phyloP scores from a whole-genome alignment of 2,888 invertebrate genomes.

The Nomada ruficornis region DNA sequence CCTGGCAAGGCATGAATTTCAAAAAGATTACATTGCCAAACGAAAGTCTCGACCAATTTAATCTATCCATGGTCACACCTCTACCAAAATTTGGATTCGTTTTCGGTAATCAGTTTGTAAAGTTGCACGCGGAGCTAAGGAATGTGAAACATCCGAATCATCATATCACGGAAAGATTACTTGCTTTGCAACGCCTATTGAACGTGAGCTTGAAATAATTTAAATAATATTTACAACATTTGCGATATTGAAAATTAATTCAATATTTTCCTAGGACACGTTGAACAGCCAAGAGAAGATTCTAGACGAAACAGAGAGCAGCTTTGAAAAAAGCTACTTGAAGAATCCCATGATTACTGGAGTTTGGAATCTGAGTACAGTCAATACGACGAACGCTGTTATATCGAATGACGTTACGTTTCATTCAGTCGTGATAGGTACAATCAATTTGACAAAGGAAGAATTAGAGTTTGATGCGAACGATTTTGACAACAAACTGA shows the following conservation, averaged over 20 bases:
- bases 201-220: conserved; percentile 73
- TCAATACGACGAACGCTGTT: conserved; percentile 53
- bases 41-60: conserved; percentile 60
- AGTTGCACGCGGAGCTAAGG: conserved; percentile 75
- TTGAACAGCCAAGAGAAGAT: conserved; percentile 72
- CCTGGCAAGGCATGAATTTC: conserved; percentile 75
- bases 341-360: conserved; percentile 63
- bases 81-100: conserved; percentile 77
- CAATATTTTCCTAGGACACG: conserved; percentile 60
- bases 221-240: not conserved
- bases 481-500: conserved; percentile 24
- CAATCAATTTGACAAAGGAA: conserved; percentile 29
- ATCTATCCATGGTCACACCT: conserved; percentile 70
- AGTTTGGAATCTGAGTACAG: conserved; percentile 68
- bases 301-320: conserved; percentile 66
- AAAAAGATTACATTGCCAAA: conserved; percentile 62
- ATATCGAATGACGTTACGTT: conserved; percentile 56
- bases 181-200: conserved; percentile 75
- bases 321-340: conserved; percentile 64
- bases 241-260: not conserved
- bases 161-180: conserved; percentile 75
- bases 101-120: conserved; percentile 68
- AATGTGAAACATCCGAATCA: conserved; percentile 77
- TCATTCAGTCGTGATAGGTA: conserved; percentile 59
- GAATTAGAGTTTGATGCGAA: conserved; percentile 45